A percentile compares a stretch with the other conserved stretches of the same genome.
Evolutionary conservation across 1,140 invertebrate genomes (phyloP).

Genomic region (Meloidogyne hapla): DNA sequence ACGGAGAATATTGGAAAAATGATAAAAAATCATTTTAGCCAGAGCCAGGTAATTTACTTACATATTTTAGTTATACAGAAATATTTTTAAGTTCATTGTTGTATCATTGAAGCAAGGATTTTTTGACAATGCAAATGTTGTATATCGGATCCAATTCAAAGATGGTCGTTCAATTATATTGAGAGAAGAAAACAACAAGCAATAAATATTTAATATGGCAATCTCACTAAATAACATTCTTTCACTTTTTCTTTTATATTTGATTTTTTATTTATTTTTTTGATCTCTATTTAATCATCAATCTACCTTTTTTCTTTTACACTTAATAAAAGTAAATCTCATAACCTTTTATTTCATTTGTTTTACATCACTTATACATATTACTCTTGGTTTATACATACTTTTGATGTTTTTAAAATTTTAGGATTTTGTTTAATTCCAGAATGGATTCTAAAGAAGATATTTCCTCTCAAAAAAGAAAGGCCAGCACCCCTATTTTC

Average conservation of each 20-base stretch:
- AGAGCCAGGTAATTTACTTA: conserved; percentile 75
- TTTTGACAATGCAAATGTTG: conserved; percentile 97
- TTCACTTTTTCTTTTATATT: background rate
- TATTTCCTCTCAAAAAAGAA: conserved; percentile 19
- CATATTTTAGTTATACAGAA: background rate
- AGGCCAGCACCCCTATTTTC: conserved; percentile 12
- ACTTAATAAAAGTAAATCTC: background rate
- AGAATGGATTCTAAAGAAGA: background rate
- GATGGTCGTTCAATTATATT: conserved; percentile 82
- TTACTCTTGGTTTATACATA: background rate
- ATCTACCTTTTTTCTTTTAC: background rate
- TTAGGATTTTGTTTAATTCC: background rate
- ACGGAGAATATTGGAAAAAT: conserved; percentile 98
- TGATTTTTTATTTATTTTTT: background rate
- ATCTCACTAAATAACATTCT: background rate
- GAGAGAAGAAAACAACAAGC: conserved; percentile 30
- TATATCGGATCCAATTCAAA: conserved; percentile 90
- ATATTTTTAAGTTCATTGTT: conserved; percentile 80
- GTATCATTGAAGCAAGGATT: conserved; percentile 98
- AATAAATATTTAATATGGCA: background rate
- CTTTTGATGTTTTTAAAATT: background rate
- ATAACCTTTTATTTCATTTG: too few species aligned
- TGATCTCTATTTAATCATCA: background rate
- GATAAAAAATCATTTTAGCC: conserved; percentile 87
- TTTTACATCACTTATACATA: background rate